These are phyloP conservation scores for Diorhabda sublineata DNA, from an alignment of 1,140 invertebrate genomes.

Conservation along the genomic window DNA sequence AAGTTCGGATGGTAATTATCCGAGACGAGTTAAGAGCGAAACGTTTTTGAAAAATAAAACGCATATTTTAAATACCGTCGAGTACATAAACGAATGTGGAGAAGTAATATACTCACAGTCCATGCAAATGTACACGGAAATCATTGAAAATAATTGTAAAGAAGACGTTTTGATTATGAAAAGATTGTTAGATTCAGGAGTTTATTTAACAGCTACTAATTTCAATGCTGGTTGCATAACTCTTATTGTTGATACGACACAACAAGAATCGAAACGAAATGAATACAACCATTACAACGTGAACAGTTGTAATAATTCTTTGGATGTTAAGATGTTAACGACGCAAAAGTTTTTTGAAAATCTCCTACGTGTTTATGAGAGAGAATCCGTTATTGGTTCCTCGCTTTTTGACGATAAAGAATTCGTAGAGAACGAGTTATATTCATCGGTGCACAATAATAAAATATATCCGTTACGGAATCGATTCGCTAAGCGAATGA, in stretches of 20 bases:
- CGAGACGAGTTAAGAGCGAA: neutral
- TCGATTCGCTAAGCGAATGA: neutral
- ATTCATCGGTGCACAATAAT: neutral
- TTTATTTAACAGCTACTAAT: neutral
- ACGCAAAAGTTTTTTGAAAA: conserved; percentile 35
- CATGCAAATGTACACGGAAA: neutral
- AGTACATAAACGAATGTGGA: too few species aligned
- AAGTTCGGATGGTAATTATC: neutral
- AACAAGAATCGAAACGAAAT: neutral
- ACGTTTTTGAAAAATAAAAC: neutral
- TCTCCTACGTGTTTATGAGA: conserved; percentile 33
- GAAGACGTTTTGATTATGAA: neutral
- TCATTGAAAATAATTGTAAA: neutral
- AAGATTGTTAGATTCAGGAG: neutral
- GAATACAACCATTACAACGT: neutral
- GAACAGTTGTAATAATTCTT: neutral
- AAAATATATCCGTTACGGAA: too few species aligned
- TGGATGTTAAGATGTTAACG: conserved; percentile 16
- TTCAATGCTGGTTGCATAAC: neutral
- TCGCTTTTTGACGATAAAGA: conserved; percentile 31
- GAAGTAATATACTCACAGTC: neutral
- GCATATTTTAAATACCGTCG: too few species aligned
- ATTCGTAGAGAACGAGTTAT: conserved; percentile 20
- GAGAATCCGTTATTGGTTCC: conserved; percentile 28
- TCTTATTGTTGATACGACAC: neutral